A percentile compares a stretch with the other conserved stretches of the same genome.
Evolutionary conservation across 1,140 invertebrate species (phyloP).

Genomic region (Carposina sasakii): DNA sequence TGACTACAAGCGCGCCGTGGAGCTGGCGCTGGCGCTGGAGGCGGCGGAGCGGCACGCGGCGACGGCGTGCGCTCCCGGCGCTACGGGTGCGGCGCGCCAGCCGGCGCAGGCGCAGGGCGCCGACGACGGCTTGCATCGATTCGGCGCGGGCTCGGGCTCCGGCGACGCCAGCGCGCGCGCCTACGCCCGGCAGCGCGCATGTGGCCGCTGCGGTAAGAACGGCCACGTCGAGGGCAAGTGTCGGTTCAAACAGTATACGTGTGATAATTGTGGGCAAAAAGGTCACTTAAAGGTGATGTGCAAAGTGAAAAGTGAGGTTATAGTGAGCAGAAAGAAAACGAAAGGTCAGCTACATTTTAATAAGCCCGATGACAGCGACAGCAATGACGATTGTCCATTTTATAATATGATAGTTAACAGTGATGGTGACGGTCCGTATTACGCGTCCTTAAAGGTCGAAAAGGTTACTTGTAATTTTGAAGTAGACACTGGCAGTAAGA

Average conservation of each 20-base stretch:
- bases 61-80: background rate
- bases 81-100: slow-evolving; percentile 11
- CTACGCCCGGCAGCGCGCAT: too few relatives aligned
- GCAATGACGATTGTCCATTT: background rate
- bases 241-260: slow-evolving; percentile 14
- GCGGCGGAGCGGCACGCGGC: slow-evolving; percentile 12
- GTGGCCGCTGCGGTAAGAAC: slow-evolving; percentile 7
- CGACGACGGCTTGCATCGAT: too few relatives aligned
- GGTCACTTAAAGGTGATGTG: slow-evolving; percentile 16
- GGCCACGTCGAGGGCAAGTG: slow-evolving; percentile 10
- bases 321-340: background rate
- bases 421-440: slow-evolving; percentile 8
- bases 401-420: background rate
- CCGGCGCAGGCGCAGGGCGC: too few relatives aligned
- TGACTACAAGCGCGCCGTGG: slow-evolving; percentile 20
- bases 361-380: background rate
- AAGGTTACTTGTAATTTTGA: slow-evolving; percentile 8
- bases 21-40: slow-evolving; percentile 18
- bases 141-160: background rate
- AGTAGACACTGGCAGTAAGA: slow-evolving; percentile 21
- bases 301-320: slow-evolving; percentile 4
- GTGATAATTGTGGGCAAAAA: slow-evolving; percentile 13
- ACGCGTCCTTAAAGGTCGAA: background rate
- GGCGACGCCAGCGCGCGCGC: slow-evolving; percentile 5
- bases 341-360: slow-evolving; percentile 9